phyloP scores from a whole-genome alignment of 1,140 invertebrate species.

The Papilio xuthus region DNA sequence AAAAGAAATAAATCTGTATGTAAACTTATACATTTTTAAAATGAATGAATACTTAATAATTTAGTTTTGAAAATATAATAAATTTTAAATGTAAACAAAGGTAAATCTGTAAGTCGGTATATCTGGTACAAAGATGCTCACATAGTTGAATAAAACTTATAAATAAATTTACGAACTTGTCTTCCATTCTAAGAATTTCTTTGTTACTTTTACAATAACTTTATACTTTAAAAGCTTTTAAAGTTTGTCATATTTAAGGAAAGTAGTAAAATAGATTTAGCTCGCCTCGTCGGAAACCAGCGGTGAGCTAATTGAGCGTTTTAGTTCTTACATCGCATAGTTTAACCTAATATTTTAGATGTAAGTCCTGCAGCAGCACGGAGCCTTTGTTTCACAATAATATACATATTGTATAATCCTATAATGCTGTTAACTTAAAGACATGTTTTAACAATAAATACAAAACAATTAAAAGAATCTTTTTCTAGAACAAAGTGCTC shows the following conservation, averaged over 20 bases:
- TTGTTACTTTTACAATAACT: conserved; percentile 1
- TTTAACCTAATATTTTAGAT: not conserved
- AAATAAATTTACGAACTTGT: conserved; percentile 11
- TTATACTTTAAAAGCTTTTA: conserved; percentile 15
- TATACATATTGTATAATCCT: too few species aligned
- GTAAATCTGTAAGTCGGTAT: not conserved
- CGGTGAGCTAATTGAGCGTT: not conserved
- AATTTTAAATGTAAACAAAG: conserved; percentile 14
- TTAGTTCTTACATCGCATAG: not conserved
- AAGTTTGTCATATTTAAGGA: conserved; percentile 20
- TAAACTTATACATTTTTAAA: not conserved
- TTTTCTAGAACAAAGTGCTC: not conserved
- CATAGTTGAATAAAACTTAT: conserved; percentile 5
- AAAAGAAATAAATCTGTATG: not conserved
- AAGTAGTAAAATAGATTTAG: not conserved
- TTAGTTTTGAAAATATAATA: not conserved
- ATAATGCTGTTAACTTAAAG: too few species aligned
- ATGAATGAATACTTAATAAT: not conserved
- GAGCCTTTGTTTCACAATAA: too few species aligned
- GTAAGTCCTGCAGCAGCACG: not conserved
- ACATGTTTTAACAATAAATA: not conserved
- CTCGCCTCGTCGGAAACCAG: not conserved
- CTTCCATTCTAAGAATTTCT: not conserved
- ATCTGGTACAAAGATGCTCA: not conserved
- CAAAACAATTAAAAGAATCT: not conserved